Evolutionary conservation across 2,797 vertebrate species (phyloP).

Genomic region (Halcyon smyrnensis): DNA sequence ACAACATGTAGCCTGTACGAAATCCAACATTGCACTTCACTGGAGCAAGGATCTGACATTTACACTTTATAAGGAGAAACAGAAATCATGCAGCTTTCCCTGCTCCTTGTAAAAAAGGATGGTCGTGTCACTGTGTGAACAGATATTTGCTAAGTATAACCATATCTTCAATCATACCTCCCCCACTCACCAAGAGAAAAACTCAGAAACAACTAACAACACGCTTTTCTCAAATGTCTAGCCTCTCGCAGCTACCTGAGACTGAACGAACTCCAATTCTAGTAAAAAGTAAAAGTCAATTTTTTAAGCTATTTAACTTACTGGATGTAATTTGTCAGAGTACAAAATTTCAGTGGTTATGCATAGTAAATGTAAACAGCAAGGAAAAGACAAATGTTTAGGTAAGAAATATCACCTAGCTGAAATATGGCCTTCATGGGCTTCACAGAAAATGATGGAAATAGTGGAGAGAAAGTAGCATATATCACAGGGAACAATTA

Average conservation of each 20-base stretch:
- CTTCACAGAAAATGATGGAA: background rate
- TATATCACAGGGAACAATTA: slow-evolving; percentile 26
- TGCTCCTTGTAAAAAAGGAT: background rate
- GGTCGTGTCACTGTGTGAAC: background rate
- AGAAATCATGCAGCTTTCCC: background rate
- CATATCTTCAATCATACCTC: background rate
- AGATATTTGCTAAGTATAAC: background rate
- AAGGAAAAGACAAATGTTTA: background rate
- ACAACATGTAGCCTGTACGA: background rate
- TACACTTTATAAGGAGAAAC: background rate
- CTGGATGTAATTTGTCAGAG: background rate
- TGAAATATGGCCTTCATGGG: background rate
- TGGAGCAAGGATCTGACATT: background rate
- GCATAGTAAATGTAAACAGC: background rate
- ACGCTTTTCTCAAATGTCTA: background rate
- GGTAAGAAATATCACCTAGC: background rate
- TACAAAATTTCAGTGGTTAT: background rate
- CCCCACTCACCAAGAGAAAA: background rate
- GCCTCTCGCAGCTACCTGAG: background rate
- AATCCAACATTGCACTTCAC: background rate
- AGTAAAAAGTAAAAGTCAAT: background rate
- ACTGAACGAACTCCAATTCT: background rate
- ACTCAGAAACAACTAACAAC: background rate
- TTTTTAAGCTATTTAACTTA: background rate
- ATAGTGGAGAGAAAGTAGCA: background rate